Evolutionary conservation across 1,140 invertebrate genomes (phyloP), one percentile per base, ranked within the genome.

Genomic region (Trypoxylus dichotomus): DNA sequence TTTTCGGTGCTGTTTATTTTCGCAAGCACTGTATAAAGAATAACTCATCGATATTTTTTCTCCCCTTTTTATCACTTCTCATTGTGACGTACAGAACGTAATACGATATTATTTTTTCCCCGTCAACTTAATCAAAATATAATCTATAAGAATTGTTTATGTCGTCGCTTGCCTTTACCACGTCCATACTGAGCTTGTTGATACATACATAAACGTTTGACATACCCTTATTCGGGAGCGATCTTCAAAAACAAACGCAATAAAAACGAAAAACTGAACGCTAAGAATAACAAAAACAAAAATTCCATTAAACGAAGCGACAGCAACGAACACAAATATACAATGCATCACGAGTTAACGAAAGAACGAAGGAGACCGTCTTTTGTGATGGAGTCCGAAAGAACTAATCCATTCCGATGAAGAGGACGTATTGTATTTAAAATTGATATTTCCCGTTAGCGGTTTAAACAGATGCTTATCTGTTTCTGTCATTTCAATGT

Each of bases 391-490:
- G 43, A 47, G 43, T 47, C 43, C 43, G 43, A 47, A 47, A 47
- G 43, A 47, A 47, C 43, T 47, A 47, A 47, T 47, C 43, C 43
- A 47, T 47, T 47, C 43, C 60, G 60, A 11, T n/a, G 60, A 25
- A 11, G 21, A 68, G 27, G 60, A 25, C 21, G 60, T 19, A 68
- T 68, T 68, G 60, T 68, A 68, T 68, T 68, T 68, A 68, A 68
- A 68, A 68, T 68, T 68, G 60, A 68, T 68, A 47, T 47, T 75
- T 75, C 73, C 73, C 73, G 37, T 47, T 75, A 37, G 73, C 37
- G 73, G 25, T 42, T 75, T 41, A 25, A 75, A 41, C 73, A 75
- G 60, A 68, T 68, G 60, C 72, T 41, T 74, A 74, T 74, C 72
- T 32, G 72, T 74, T 74, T 42, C 75, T 15, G 41, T 54, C 75